Conservation (phyloP, 2,888 invertebrate genomes). For the Automeris io region DNA sequence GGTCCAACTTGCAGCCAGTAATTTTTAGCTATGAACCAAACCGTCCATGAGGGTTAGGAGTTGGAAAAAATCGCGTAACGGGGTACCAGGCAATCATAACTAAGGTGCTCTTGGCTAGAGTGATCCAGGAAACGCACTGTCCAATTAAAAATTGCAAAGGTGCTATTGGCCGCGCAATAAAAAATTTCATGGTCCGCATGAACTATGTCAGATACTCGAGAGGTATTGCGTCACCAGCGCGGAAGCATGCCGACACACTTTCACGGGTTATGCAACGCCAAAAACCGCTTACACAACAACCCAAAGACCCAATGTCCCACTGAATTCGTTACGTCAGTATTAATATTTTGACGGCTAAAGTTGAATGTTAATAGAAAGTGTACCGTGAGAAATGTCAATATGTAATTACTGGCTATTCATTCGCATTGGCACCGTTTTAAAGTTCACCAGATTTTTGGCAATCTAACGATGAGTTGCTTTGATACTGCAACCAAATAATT, state of each 20-base stretch:
- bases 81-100: constrained; percentile 5
- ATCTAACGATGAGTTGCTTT: constrained; percentile 2
- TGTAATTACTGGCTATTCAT: constrained; percentile 30
- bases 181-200: constrained; percentile 37
- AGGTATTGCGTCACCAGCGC: constrained; percentile 50
- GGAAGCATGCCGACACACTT: constrained; percentile 69
- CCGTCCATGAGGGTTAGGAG: too few species aligned
- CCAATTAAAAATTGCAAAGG: constrained; percentile 1
- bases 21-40: too few species aligned
- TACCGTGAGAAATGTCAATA: constrained; percentile 62
- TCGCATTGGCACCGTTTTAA: constrained; percentile 27
- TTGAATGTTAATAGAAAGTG: constrained; percentile 67
- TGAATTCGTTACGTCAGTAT: constrained; percentile 52
- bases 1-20: too few species aligned
- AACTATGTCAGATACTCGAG: constrained; percentile 49
- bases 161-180: constrained; percentile 6
- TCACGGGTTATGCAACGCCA: constrained; percentile 61
- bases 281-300: constrained; percentile 55
- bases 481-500: too few species aligned
- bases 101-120: neutral
- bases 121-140: neutral
- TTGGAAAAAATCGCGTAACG: neutral
- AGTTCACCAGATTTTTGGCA: constrained; percentile 12
- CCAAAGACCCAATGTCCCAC: constrained; percentile 71
- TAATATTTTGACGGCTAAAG: constrained; percentile 51